Evolutionary conservation across 2,797 vertebrate species (phyloP), one percentile per base, ranked within the genome.

Genomic region (Taenioides sp.): DNA sequence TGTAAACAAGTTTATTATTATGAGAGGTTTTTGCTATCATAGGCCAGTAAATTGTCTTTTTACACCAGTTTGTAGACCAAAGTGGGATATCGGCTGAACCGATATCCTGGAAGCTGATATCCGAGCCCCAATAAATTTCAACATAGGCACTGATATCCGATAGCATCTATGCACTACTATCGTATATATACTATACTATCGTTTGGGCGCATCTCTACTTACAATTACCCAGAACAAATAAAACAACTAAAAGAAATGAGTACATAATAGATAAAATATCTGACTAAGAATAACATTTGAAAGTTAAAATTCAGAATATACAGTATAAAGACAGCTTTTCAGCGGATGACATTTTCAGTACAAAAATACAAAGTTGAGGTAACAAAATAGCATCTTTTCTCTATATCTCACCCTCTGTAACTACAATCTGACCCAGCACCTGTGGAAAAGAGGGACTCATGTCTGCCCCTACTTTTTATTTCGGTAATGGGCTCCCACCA

Each of bases 401-500:
- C 40, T 65, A 65, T 3, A 47, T 47, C 7, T 27, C 47, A 65
- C 52, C 43, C 50, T 28, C 25, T 52, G 62, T 25, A 47, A 14
- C 77, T 74, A 52, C 66, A 5, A 23, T 62, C 60, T 67, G 61
- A 58, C 34, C 64, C 65, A 59, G 37, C 50, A 31, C 58, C 27
- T 31, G 23, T 25, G 12, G 16, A 58, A 58, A 58, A 25, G 23
- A 58, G 11, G 77, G 49, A 11, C 16, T 14, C 14, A n/a, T 67
- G 9, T 40, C 1, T 70, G 43, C 28, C 22, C 71, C 80, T 89
- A 87, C 85, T 95, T 98, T 88, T 95, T 98, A 69, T 91, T 80
- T 71, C 93, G 84, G 74, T 95, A 95, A 81, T 95, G 94, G 71
- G 95, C 95, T n/a, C 96, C 95, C 20, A 99, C 96, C 76, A 97